Evolutionary conservation across 2,113 vertebrate genomes (phyloP).

Genomic region (Embiotoca jacksoni): DNA sequence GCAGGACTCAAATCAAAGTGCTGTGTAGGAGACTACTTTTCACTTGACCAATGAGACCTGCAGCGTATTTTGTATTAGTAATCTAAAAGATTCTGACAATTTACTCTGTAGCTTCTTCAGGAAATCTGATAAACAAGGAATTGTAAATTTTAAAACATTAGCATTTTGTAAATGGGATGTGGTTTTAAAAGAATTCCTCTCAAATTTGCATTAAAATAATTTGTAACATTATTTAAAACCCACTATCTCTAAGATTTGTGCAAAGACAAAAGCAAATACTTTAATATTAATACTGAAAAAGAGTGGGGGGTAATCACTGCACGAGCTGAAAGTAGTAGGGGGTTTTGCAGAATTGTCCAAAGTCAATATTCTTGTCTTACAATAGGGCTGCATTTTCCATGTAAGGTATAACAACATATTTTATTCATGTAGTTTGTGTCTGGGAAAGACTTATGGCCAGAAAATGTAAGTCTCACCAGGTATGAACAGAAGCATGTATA

Average conservation of each 20-base stretch:
- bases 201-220: no score
- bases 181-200: no score
- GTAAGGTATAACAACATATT: not conserved
- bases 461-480: constrained; percentile 1
- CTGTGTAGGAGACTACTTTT: constrained; percentile 22
- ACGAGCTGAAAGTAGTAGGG: not conserved
- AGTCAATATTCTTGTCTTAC: not conserved
- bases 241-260: not conserved
- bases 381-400: not conserved
- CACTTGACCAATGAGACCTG: not conserved
- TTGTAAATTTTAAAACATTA: no score
- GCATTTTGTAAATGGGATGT: no score
- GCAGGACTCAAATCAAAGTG: constrained; percentile 37
- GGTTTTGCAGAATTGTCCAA: not conserved
- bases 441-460: not conserved
- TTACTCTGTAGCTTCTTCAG: constrained; percentile 14
- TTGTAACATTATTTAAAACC: no score
- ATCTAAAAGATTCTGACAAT: not conserved
- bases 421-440: constrained; percentile 4
- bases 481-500: constrained; percentile 12
- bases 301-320: not conserved
- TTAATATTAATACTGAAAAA: not conserved
- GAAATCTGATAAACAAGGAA: constrained; percentile 3
- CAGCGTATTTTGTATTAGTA: constrained; percentile 9
- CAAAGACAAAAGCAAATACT: not conserved